Conservation (phyloP, 2,113 vertebrate genomes). For the Chroicocephalus ridibundus region DNA sequence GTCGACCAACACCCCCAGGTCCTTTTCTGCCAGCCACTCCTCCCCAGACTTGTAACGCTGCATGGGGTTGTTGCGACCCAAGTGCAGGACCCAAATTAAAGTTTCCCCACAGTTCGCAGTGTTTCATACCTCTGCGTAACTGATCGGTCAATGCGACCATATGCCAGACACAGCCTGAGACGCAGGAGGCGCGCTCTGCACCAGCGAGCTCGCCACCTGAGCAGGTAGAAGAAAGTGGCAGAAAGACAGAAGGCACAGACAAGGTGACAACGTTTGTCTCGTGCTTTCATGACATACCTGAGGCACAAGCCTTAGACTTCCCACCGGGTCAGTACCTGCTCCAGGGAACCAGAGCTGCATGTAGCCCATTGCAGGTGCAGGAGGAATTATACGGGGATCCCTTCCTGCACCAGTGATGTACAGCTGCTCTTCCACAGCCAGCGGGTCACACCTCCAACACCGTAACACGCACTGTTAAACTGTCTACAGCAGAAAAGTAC, state of each 20-base stretch:
- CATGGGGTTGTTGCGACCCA: too few relatives aligned
- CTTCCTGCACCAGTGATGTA: neutral
- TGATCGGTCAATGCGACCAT: neutral
- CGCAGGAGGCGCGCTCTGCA: accelerated
- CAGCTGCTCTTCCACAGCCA: neutral
- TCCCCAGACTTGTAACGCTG: too few relatives aligned
- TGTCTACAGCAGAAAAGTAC: neutral
- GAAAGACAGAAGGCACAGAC: neutral
- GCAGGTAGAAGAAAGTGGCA: neutral
- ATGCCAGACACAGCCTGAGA: neutral
- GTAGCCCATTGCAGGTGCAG: neutral
- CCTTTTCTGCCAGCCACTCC: too few relatives aligned
- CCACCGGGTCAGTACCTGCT: accelerated
- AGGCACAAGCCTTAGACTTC: neutral
- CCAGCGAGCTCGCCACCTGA: neutral
- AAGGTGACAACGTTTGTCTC: neutral
- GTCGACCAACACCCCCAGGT: too few relatives aligned
- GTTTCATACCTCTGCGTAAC: neutral
- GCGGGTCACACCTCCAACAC: neutral
- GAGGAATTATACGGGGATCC: neutral
- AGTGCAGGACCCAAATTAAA: neutral
- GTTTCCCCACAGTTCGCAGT: neutral
- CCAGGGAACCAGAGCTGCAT: neutral
- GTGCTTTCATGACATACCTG: neutral
- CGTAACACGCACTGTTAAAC: neutral